These are phyloP conservation scores for Oppia nitens DNA, from an alignment of 1,140 invertebrate genomes.

Conservation along the genomic window DNA sequence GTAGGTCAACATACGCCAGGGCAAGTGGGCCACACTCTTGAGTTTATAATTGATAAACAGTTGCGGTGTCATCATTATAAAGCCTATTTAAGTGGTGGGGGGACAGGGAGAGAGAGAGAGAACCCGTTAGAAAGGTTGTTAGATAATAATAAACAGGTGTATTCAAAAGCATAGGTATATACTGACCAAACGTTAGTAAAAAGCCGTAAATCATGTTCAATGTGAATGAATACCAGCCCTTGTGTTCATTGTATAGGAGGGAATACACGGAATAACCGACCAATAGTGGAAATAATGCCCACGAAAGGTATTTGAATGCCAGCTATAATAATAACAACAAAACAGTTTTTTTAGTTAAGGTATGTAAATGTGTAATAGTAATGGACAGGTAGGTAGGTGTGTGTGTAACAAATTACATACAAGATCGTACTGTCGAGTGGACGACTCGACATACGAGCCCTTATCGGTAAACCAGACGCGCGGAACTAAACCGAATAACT, in stretches of 20 bases:
- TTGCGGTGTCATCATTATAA: conserved; percentile 99
- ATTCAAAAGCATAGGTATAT: conserved; percentile 17
- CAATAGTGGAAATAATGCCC: conserved; percentile 82
- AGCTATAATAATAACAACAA: conserved; percentile 40
- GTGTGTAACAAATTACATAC: conserved; percentile 27
- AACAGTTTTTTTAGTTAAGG: conserved; percentile 13
- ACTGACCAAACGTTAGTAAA: conserved; percentile 76
- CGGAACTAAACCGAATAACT: conserved; percentile 58
- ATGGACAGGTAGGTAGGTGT: background rate
- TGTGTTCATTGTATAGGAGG: conserved; percentile 90
- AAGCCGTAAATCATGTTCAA: conserved; percentile 94
- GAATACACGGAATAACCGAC: conserved; percentile 87
- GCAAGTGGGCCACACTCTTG: conserved; percentile 94
- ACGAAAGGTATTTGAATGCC: conserved; percentile 92
- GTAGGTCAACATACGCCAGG: conserved; percentile 98
- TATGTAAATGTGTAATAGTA: conserved; percentile 4
- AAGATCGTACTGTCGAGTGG: conserved; percentile 84
- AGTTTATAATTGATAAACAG: conserved; percentile 98
- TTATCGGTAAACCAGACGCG: conserved; percentile 71
- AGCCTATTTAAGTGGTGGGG: conserved; percentile 45
- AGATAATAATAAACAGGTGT: too few relatives aligned
- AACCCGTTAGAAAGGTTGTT: conserved; percentile 10
- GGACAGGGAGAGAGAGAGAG: conserved; percentile 1
- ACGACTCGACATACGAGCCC: conserved; percentile 86
- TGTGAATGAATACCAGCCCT: conserved; percentile 85